Base-by-base conservation (phyloP, 2,113 vertebrate genomes). In the Cyanocitta stelleri region DNA sequence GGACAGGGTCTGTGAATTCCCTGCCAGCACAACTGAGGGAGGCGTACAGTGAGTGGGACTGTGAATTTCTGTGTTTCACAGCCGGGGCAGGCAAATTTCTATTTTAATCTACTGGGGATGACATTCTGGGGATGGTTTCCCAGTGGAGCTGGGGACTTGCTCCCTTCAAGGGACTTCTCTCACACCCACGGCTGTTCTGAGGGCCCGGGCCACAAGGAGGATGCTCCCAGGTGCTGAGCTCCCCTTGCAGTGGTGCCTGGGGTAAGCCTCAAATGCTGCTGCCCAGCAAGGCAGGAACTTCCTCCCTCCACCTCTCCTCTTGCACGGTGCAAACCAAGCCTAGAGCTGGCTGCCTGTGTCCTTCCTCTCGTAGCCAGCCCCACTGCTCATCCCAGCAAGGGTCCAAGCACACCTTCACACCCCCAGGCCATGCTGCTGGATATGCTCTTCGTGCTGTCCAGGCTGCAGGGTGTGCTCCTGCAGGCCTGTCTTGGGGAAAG, bases 231-330 rank as follows among this genome's bases (percentile, higher is more conserved):
- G 32, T 77, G 37, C 74, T 67, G 48, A 71, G 52, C 32, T 89
- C 32, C 59, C 32, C 48, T 89, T 48, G 35, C 30, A 41, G 29
- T 1, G 1, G 21, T 55, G 21, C 26, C 22, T 49, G 51, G 30
- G 13, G 5, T 32, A 30, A 79, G 7, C 30, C 61, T 62, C 61
- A 69, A 63, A 33, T 17, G 16, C 43, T 58, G 37, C 29, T 62
- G 54, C 55, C 26, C 55, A 62, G 52, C 26, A 72, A 58, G 62
- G 32, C 46, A 46, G 16, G 19, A 37, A 19, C 13, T 51, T 37
- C 8, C 5, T 75, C 24, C 26, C 13, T 63, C 20, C 16, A 46
- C 22, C 18, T 17, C 0, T 0, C 0, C 22, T 49, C 0, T 0
- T 33, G 6, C 59, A 12, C 1, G 22, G 21, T 75, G 63, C 17